Conservation (phyloP, 2,888 invertebrate genomes). For the Philereme transversata region DNA sequence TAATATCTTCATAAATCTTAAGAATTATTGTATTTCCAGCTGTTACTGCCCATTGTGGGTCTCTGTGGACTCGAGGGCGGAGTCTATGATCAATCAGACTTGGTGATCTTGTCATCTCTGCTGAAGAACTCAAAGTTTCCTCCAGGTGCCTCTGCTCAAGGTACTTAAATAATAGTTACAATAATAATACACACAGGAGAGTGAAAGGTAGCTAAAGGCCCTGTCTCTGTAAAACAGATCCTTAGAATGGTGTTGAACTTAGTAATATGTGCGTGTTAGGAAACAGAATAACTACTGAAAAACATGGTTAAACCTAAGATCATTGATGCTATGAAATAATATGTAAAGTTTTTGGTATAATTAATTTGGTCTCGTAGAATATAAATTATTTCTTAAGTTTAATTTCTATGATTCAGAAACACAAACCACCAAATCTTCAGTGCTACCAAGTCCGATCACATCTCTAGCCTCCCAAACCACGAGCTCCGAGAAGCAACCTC, state of each 20-base stretch:
- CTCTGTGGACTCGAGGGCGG: slow-evolving; percentile 87
- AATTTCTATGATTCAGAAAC: slow-evolving; percentile 48
- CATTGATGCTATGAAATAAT: too few species aligned
- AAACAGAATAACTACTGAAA: too few species aligned
- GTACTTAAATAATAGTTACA: slow-evolving; percentile 39
- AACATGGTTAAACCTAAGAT: too few species aligned
- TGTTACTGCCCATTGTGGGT: slow-evolving; percentile 88
- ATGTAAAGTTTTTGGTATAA: too few species aligned
- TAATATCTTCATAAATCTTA: background rate
- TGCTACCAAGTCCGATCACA: slow-evolving; percentile 70
- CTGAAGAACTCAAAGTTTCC: slow-evolving; percentile 90
- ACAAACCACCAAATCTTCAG: slow-evolving; percentile 70
- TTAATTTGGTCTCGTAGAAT: too few species aligned
- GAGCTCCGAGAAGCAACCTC: slow-evolving; percentile 66
- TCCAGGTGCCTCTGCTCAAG: slow-evolving; percentile 71
- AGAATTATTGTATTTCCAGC: slow-evolving; percentile 58
- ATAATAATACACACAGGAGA: too few species aligned
- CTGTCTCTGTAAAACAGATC: too few species aligned
- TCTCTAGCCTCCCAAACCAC: slow-evolving; percentile 70
- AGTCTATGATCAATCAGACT: slow-evolving; percentile 89
- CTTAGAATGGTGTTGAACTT: too few species aligned
- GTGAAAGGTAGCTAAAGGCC: too few species aligned
- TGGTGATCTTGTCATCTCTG: slow-evolving; percentile 89
- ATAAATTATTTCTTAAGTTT: background rate
- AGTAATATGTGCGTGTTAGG: too few species aligned